Conservation (phyloP, 2,113 vertebrate genomes). For the Paradisaea rubra region DNA sequence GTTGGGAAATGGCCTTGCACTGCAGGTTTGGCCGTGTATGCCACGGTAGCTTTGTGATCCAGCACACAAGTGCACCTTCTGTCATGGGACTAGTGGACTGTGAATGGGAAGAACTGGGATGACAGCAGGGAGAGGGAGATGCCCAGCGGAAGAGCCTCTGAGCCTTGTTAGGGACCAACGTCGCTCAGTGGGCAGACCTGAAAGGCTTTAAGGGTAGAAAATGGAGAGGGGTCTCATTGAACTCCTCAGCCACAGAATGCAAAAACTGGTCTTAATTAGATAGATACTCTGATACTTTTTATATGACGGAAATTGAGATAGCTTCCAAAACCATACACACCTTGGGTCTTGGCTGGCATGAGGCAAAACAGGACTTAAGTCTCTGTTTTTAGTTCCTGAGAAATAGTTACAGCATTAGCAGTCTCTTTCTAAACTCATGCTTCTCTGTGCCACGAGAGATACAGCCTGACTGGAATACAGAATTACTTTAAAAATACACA, state of each 20-base stretch:
- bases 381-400: neutral
- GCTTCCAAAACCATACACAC: neutral
- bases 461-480: neutral
- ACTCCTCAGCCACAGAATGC: neutral
- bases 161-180: neutral
- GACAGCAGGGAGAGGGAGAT: neutral
- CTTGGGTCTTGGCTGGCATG: neutral
- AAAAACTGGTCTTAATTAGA: neutral
- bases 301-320: neutral
- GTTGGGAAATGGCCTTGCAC: neutral
- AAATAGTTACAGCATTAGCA: neutral
- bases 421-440: neutral
- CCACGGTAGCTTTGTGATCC: accelerated
- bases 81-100: neutral
- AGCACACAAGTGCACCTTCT: neutral
- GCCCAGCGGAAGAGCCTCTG: neutral
- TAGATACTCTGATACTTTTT: neutral
- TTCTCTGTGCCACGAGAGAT: neutral
- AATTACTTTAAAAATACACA: neutral
- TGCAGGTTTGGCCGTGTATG: accelerated
- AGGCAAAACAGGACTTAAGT: neutral
- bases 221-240: neutral
- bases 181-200: neutral
- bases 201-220: neutral
- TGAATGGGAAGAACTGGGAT: neutral